Percentiles rank a stretch among this genome's conserved stretches.
Evolutionary conservation across 1,140 invertebrate species (phyloP).

Genomic region (Phocides pigmalion): DNA sequence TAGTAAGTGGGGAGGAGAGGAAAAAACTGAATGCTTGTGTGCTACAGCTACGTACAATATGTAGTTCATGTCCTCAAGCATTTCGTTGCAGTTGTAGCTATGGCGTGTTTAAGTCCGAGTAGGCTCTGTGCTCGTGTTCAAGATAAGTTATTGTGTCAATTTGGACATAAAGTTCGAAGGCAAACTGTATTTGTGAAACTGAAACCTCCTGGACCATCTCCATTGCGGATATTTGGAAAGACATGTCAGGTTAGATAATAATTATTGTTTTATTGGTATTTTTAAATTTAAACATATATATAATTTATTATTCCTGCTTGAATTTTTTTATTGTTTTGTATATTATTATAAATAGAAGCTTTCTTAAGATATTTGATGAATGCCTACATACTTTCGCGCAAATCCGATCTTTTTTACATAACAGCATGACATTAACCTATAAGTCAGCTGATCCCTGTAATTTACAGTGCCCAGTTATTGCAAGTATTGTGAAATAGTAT

Average conservation of each 20-base stretch:
- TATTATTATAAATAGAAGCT: background rate
- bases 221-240: conserved; percentile 82
- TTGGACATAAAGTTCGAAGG: conserved; percentile 86
- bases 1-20: conserved; percentile 79
- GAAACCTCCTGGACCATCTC: conserved; percentile 84
- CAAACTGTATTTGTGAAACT: conserved; percentile 86
- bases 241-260: conserved; percentile 83
- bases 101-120: conserved; percentile 91
- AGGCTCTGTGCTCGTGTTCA: conserved; percentile 90
- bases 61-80: conserved; percentile 81
- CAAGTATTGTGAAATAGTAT: conserved; percentile 12
- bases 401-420: conserved; percentile 70
- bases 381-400: conserved; percentile 29
- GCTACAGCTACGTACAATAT: conserved; percentile 65
- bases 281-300: conserved; percentile 14
- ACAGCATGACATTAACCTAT: conserved; percentile 77
- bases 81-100: conserved; percentile 88
- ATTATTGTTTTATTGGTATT: conserved; percentile 23
- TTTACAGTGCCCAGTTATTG: background rate
- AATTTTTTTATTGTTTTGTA: background rate
- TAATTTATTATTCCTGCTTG: conserved; percentile 14
- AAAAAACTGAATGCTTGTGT: conserved; percentile 71
- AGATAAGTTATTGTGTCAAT: conserved; percentile 90
- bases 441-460: conserved; percentile 72
- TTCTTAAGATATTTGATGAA: conserved; percentile 3